phyloP scores from a whole-genome alignment of 2,797 vertebrate genomes.

The Perodicticus potto region DNA sequence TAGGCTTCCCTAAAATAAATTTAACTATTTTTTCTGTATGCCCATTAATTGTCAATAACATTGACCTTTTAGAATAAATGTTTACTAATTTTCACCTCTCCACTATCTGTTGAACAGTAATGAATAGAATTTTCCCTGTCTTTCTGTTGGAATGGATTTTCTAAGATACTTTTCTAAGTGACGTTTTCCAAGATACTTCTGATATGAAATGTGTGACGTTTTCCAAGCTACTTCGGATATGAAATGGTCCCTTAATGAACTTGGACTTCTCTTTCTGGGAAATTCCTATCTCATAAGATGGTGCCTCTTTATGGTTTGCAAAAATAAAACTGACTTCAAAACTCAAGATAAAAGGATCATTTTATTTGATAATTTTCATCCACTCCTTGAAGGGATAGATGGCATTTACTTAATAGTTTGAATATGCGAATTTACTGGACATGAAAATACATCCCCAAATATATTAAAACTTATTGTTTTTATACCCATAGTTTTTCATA shows the following conservation, averaged over 20 bases:
- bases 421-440: not conserved
- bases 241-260: not conserved
- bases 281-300: not conserved
- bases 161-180: not conserved
- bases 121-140: not conserved
- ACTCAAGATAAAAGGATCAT: not conserved
- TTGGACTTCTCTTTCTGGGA: not conserved
- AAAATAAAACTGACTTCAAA: not conserved
- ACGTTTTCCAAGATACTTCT: too few species aligned
- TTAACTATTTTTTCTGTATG: not conserved
- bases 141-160: not conserved
- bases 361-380: not conserved
- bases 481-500: not conserved
- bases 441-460: not conserved
- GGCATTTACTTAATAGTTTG: conserved; percentile 1
- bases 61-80: not conserved
- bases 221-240: not conserved
- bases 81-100: not conserved
- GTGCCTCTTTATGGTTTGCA: not conserved
- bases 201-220: too few species aligned
- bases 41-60: not conserved
- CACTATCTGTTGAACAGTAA: not conserved
- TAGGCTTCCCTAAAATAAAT: not conserved
- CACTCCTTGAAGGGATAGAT: not conserved
- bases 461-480: not conserved